Evolutionary conservation across 2,797 vertebrate species (phyloP).

Genomic region (Eulemur coronatus): DNA sequence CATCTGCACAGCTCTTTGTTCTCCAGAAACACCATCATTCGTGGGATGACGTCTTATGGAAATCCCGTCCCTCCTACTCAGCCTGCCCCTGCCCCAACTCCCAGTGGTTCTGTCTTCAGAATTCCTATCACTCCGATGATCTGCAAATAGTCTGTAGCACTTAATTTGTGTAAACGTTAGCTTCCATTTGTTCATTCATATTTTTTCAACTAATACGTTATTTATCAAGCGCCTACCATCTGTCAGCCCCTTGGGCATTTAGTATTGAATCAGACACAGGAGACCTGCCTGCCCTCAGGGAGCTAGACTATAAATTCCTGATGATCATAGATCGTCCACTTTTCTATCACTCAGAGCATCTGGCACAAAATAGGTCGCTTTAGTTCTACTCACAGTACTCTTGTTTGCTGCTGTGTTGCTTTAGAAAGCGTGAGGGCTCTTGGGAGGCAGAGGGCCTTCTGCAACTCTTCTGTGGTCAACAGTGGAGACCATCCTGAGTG

Average conservation of each 20-base stretch:
- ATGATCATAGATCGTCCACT: rapidly evolving
- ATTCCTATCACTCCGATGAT: not conserved
- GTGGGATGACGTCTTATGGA: not conserved
- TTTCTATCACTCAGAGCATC: not conserved
- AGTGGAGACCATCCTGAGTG: no score
- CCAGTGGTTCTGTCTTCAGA: not conserved
- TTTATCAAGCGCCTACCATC: not conserved
- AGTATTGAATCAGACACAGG: not conserved
- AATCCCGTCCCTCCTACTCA: not conserved
- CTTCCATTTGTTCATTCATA: not conserved
- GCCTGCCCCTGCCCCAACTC: not conserved
- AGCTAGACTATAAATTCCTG: not conserved
- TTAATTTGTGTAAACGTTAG: not conserved
- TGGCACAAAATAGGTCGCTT: not conserved
- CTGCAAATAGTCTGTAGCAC: not conserved
- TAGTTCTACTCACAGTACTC: not conserved
- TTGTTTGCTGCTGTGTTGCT: not conserved
- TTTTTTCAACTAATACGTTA: not conserved
- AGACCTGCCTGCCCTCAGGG: not conserved
- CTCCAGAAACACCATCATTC: not conserved
- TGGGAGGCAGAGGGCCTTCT: not conserved
- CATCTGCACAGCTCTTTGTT: not conserved
- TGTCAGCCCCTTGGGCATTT: not conserved
- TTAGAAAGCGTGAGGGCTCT: not conserved
- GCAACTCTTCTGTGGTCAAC: not conserved